Evolutionary conservation across 2,797 vertebrate species (phyloP), one percentile per base, ranked within the genome.

Genomic region (Microctenopoma lineatum): DNA sequence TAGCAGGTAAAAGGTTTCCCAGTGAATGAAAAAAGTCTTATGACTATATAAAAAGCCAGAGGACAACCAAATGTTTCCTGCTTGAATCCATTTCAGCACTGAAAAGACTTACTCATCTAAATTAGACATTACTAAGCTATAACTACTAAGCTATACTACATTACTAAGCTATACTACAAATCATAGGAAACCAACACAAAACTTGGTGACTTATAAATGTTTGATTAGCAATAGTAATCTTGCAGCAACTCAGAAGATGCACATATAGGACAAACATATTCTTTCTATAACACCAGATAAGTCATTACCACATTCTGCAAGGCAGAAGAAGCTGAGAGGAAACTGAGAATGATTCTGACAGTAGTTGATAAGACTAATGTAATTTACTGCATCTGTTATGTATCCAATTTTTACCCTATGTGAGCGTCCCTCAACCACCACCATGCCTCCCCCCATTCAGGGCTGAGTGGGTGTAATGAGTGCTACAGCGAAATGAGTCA

Each of bases 311-410:
- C 11, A 34, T 21, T 62, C 39, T 58, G 26, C 18, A n/a, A 54
- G 26, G 10, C 39, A 25, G 45, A 53, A 25, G 7, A 45, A 13
- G 21, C 21, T 21, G 62, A 18, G 3, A 52, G 44, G 42, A 73
- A 60, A 29, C n/a, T 1, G 25, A 45, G 50, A 67, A 59, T 9
- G 5, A 46, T 61, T 39, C 53, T 32, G 29, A 77, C 51, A 70
- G 54, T 16, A 69, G 36, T 3, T 4, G 48, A n/a, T 72, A 69
- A n/a, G 52, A 11, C 57, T 47, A 45, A 39, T 66, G 59, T 54
- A 63, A 68, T 12, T 66, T 65, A 70, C 67, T 68, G 47, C 10
- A 61, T 75, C 18, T 69, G 66, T 66, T 54, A 52, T 59, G 36
- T 57, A 58, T 56, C 56, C 57, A 36, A 62, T 75, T 86, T 70